These are phyloP conservation scores for Psophia crepitans DNA, from an alignment of 2,113 vertebrate species.

Conservation along the genomic window DNA sequence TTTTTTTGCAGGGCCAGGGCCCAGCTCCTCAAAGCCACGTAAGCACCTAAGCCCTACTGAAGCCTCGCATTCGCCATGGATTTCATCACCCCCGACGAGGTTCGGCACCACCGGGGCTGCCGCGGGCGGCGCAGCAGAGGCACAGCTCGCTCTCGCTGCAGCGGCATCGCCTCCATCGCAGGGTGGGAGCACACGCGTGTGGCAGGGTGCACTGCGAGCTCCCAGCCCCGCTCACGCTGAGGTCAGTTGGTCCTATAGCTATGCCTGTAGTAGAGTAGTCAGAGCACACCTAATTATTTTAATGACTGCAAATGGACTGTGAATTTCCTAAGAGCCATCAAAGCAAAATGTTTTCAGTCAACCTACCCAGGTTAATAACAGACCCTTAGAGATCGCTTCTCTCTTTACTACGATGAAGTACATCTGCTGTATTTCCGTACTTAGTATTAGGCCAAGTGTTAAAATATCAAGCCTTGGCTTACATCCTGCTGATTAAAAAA, in stretches of 20 bases:
- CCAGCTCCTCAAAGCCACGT: not conserved
- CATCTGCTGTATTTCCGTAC: not conserved
- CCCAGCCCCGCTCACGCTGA: not conserved
- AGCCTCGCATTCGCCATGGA: not conserved
- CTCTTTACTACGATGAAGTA: not conserved
- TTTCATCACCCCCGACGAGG: not conserved
- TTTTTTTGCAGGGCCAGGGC: not conserved
- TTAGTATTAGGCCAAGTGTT: not conserved
- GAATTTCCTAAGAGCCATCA: conserved; percentile 4
- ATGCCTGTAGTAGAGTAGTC: not conserved
- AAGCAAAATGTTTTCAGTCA: conserved; percentile 4
- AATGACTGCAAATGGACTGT: conserved; percentile 18
- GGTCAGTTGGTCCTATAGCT: not conserved
- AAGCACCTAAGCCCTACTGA: not conserved
- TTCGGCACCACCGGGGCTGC: fast-evolving
- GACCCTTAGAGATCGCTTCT: not conserved
- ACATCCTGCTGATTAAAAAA: not conserved
- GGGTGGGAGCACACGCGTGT: fast-evolving
- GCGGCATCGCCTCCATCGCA: fast-evolving
- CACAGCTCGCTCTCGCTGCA: not conserved
- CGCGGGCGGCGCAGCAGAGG: not conserved
- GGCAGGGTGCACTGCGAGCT: fast-evolving
- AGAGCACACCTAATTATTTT: conserved; percentile 4
- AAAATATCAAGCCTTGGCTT: not conserved
- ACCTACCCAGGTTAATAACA: not conserved